phyloP scores from a whole-genome alignment of 2,797 vertebrate genomes.

The Myiotriccus ornatus region DNA sequence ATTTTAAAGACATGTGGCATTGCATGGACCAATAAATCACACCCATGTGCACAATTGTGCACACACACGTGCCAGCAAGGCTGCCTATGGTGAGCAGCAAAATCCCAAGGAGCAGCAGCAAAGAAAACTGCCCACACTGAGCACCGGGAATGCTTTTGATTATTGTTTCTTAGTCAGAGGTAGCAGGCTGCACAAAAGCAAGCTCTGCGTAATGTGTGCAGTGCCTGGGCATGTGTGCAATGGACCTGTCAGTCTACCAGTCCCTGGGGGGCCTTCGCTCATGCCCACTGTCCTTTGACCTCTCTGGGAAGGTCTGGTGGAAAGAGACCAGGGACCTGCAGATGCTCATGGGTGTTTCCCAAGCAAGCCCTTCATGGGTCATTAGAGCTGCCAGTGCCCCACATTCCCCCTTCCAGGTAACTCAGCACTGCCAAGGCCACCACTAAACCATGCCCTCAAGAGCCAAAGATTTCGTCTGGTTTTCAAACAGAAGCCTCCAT shows the following conservation, averaged over 20 bases:
- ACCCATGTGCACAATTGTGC: not conserved
- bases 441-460: not conserved
- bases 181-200: not conserved
- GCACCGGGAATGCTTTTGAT: not conserved
- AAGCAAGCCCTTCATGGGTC: not conserved
- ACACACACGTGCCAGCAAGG: not conserved
- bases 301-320: not conserved
- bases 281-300: not conserved
- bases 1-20: conserved; percentile 80
- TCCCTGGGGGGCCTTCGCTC: fast-evolving
- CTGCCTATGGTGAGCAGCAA: conserved; percentile 1
- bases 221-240: not conserved
- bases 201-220: fast-evolving
- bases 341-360: not conserved
- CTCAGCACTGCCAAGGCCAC: not conserved
- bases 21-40: conserved; percentile 73
- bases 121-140: not conserved
- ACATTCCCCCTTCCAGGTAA: not conserved
- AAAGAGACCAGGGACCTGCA: not conserved
- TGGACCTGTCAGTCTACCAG: too few species aligned
- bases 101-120: not conserved
- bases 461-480: not conserved
- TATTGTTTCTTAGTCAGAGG: not conserved
- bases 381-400: not conserved
- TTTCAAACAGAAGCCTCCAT: not conserved